phyloP scores from a whole-genome alignment of 2,797 vertebrate species.

The Periparus ater region DNA sequence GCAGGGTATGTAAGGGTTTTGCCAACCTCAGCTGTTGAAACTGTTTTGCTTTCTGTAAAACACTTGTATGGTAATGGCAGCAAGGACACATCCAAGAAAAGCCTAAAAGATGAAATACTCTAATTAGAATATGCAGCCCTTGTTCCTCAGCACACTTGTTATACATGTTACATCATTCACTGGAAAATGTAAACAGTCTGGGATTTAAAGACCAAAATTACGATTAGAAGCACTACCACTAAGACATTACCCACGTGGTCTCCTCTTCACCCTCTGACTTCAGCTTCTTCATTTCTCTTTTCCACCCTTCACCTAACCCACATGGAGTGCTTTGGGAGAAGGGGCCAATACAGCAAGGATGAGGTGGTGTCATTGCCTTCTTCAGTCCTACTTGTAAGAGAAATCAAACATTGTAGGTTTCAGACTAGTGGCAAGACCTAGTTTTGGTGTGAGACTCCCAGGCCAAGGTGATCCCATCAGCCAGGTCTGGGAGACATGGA shows the following conservation, averaged over 20 bases:
- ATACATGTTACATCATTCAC: background rate
- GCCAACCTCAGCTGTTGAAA: background rate
- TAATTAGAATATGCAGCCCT: background rate
- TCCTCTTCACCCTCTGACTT: background rate
- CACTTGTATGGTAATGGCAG: background rate
- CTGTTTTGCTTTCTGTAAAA: background rate
- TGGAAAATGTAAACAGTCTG: background rate
- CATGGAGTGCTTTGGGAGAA: background rate
- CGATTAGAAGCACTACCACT: background rate
- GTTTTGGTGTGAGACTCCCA: background rate
- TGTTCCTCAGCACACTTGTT: background rate
- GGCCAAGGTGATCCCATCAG: no score
- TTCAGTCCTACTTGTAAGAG: background rate
- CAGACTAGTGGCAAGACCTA: background rate
- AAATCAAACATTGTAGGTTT: background rate
- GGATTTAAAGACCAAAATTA: background rate
- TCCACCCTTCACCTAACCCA: rapidly evolving
- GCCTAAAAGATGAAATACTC: background rate
- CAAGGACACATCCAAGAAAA: background rate
- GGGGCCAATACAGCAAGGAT: background rate
- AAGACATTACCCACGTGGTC: background rate
- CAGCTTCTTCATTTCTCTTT: background rate
- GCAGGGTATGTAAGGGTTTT: background rate
- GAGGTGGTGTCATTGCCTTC: background rate
- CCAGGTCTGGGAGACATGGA: background rate